These are phyloP conservation scores for Coenonympha glycerion DNA, from an alignment of 2,888 invertebrate species.

Conservation along the genomic window DNA sequence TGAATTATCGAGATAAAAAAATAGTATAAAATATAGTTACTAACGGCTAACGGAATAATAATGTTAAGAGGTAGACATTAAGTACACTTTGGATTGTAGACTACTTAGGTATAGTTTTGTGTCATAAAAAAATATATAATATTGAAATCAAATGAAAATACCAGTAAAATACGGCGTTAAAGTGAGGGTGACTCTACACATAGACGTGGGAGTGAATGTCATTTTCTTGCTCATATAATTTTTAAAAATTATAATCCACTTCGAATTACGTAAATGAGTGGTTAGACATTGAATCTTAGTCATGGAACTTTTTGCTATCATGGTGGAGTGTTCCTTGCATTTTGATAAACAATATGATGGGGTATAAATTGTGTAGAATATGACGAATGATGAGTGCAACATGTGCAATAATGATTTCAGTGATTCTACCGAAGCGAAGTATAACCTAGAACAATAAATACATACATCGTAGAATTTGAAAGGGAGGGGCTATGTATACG, in stretches of 20 bases:
- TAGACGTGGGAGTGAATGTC: constrained; percentile 64
- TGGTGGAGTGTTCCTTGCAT: constrained; percentile 45
- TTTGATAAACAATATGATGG: constrained; percentile 45
- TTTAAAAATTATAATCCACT: constrained; percentile 58
- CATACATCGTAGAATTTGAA: constrained; percentile 11
- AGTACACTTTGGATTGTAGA: not conserved
- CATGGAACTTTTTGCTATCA: constrained; percentile 40
- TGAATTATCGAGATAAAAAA: not conserved
- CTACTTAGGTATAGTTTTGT: too few relatives aligned
- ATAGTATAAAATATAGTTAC: not conserved
- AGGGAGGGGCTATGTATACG: not conserved
- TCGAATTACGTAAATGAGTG: constrained; percentile 41
- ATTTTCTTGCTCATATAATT: constrained; percentile 69
- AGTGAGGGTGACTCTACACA: constrained; percentile 61
- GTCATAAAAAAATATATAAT: not conserved
- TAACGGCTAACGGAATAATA: constrained; percentile 7
- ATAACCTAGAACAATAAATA: constrained; percentile 72
- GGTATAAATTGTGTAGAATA: constrained; percentile 48
- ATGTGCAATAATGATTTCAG: constrained; percentile 51
- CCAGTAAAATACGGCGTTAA: constrained; percentile 65
- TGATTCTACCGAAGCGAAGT: constrained; percentile 57
- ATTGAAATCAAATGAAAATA: constrained; percentile 47
- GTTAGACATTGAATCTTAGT: constrained; percentile 41
- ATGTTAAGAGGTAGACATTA: constrained; percentile 8
- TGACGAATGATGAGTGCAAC: constrained; percentile 50